phyloP scores from a whole-genome alignment of 2,888 invertebrate genomes.

The Xestobium rufovillosum region DNA sequence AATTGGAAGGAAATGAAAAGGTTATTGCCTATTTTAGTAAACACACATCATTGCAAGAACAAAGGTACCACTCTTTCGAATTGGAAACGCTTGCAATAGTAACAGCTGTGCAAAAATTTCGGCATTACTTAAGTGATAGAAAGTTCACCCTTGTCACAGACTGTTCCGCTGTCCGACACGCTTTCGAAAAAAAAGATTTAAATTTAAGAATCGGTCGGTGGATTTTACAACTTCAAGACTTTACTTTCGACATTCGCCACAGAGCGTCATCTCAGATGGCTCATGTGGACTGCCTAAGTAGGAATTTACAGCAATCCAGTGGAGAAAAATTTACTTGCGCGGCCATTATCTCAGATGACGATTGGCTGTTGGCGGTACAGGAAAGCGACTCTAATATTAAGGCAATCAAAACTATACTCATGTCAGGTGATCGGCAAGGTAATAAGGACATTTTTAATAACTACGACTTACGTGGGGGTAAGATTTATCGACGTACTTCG shows the following conservation, averaged over 20 bases:
- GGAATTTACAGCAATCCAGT: no score
- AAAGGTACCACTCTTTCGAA: slow-evolving; percentile 20
- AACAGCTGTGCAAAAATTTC: slow-evolving; percentile 11
- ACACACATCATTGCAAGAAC: slow-evolving; percentile 23
- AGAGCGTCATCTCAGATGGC: slow-evolving; percentile 8
- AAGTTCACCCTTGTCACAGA: slow-evolving; percentile 18
- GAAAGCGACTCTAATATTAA: no score
- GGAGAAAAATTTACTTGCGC: no score
- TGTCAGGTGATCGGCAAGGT: no score
- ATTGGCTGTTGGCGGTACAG: not conserved
- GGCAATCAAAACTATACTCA: no score
- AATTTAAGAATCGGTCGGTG: slow-evolving; percentile 13
- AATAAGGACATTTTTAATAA: no score
- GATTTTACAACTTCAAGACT: slow-evolving; percentile 12
- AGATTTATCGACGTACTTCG: no score
- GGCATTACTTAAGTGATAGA: slow-evolving; percentile 13
- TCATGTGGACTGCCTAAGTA: slow-evolving; percentile 13
- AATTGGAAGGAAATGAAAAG: slow-evolving; percentile 8
- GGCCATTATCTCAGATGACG: not conserved
- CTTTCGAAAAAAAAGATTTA: slow-evolving; percentile 15
- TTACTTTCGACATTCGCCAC: slow-evolving; percentile 7
- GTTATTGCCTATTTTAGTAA: slow-evolving; percentile 29
- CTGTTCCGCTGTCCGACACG: slow-evolving; percentile 14
- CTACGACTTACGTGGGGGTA: no score
- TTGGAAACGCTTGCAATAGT: slow-evolving; percentile 19